These are phyloP conservation scores for Microplitis mediator DNA, from an alignment of 1,140 invertebrate genomes.

Conservation along the genomic window DNA sequence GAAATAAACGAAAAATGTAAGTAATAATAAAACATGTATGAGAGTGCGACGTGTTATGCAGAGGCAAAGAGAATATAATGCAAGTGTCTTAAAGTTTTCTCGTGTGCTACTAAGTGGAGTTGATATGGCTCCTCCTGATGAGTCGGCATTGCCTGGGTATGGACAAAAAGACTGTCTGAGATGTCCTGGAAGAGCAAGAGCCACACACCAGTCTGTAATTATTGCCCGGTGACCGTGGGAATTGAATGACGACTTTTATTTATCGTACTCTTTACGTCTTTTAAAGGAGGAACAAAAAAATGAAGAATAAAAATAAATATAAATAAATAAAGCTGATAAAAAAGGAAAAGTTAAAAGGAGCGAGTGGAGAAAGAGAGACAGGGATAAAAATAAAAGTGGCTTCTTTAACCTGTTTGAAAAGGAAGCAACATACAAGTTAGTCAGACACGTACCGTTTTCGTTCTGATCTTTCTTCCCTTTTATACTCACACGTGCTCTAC, in stretches of 20 bases:
- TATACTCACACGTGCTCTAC: not conserved
- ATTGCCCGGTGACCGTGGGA: constrained; percentile 55
- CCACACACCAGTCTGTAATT: constrained; percentile 43
- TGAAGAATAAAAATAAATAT: not conserved
- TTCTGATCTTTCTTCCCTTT: not conserved
- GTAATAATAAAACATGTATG: no score
- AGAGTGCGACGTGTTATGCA: no score
- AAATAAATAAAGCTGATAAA: not conserved
- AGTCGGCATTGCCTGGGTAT: constrained; percentile 8
- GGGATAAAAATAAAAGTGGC: not conserved
- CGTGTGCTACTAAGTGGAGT: no score
- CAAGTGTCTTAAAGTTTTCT: no score
- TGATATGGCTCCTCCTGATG: not conserved
- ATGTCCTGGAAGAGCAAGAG: constrained; percentile 14
- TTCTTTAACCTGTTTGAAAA: no score
- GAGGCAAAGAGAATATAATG: no score
- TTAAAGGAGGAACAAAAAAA: not conserved
- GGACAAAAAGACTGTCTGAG: not conserved
- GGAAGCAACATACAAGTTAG: no score
- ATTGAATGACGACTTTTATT: constrained; percentile 58
- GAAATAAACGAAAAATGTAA: no score
- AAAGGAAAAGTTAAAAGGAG: not conserved
- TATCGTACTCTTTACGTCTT: constrained; percentile 37
- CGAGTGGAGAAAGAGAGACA: constrained; percentile 2
- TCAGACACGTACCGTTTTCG: not conserved